phyloP scores from a whole-genome alignment of 2,797 vertebrate species.

The Spea hammondii region DNA sequence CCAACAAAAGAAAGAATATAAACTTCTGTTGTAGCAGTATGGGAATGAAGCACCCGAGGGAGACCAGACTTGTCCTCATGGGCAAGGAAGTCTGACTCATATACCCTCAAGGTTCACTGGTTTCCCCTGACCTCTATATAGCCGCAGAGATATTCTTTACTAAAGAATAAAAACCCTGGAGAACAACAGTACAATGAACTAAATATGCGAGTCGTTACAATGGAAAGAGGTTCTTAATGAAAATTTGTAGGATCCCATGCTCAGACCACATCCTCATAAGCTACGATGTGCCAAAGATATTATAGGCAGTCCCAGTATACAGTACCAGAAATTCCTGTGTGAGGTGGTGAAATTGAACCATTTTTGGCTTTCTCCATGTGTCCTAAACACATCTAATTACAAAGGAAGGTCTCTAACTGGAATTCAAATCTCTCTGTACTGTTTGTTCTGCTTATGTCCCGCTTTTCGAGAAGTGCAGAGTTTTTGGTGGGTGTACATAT shows the following conservation, averaged over 20 bases:
- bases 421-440: too few species aligned
- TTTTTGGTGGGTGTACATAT: too few species aligned
- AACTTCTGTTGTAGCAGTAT: slow-evolving; percentile 5
- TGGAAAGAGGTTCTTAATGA: background rate
- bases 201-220: background rate
- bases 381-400: too few species aligned
- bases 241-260: background rate
- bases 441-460: too few species aligned
- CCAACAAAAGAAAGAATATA: background rate
- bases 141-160: background rate
- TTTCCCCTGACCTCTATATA: slow-evolving; percentile 8
- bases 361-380: too few species aligned
- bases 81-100: slow-evolving; percentile 1
- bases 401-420: too few species aligned
- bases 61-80: slow-evolving; percentile 3
- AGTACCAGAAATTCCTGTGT: too few species aligned
- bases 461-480: too few species aligned
- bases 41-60: slow-evolving; percentile 19
- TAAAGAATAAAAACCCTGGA: background rate
- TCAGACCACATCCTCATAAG: background rate
- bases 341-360: too few species aligned
- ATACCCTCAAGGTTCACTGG: slow-evolving; percentile 11
- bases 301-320: too few species aligned
- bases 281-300: too few species aligned
- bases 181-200: background rate